A percentile compares a stretch with the other conserved stretches of the same genome.
Conservation (phyloP, 2,888 invertebrate genomes). For the Sicus ferrugineus region DNA sequence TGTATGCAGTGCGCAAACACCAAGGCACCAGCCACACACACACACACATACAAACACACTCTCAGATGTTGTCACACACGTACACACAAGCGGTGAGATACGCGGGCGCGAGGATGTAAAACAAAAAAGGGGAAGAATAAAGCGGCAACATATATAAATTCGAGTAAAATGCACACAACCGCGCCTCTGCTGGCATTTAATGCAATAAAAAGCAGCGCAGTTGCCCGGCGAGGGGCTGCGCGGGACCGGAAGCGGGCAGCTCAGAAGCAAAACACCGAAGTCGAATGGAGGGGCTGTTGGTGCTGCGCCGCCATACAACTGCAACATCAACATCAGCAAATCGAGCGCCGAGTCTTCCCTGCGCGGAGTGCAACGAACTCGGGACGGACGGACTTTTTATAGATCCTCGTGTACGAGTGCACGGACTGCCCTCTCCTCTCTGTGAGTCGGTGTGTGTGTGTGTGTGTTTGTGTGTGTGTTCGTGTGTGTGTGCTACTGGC, state of each 20-base stretch:
- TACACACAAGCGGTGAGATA: neutral
- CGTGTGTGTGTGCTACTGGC: slow-evolving; percentile 1
- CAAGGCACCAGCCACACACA: no score
- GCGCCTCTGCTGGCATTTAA: slow-evolving; percentile 11
- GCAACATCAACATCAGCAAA: slow-evolving; percentile 13
- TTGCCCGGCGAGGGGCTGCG: neutral
- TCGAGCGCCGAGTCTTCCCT: slow-evolving; percentile 5
- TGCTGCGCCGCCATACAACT: neutral
- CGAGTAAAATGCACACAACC: neutral
- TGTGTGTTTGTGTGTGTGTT: slow-evolving; percentile 20
- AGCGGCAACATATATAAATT: neutral
- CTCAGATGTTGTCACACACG: neutral
- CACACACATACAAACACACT: neutral
- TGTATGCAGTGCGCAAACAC: neutral
- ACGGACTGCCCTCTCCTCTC: no score
- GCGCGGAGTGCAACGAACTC: slow-evolving; percentile 13
- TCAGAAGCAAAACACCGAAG: neutral
- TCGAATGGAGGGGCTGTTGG: neutral
- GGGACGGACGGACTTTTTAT: neutral
- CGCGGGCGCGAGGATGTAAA: neutral
- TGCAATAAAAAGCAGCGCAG: neutral
- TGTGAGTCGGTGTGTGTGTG: slow-evolving; percentile 1
- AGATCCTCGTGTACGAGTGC: neutral
- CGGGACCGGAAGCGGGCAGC: neutral
- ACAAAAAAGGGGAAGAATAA: neutral